Percentiles rank a stretch among this genome's conserved stretches.
Evolutionary conservation across 2,113 vertebrate species (phyloP).

Genomic region (Forbesichthys papilliferus): DNA sequence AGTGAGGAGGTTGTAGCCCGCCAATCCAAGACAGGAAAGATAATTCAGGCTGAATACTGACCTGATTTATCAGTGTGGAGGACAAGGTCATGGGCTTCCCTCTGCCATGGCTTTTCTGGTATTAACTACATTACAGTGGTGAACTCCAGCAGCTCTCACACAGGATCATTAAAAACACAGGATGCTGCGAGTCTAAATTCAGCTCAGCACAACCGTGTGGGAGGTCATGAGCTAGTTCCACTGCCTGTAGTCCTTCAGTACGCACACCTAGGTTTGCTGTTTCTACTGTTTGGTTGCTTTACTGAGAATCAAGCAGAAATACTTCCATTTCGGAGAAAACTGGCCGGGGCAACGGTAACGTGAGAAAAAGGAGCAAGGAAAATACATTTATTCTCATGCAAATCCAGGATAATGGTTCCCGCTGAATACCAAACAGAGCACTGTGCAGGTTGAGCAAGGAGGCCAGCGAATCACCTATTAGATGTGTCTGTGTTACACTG

Average conservation of each 20-base stretch:
- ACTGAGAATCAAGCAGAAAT: neutral
- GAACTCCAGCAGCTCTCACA: neutral
- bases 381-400: conserved; percentile 45
- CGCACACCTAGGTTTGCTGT: no score
- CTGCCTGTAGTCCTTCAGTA: no score
- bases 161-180: neutral
- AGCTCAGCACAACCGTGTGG: no score
- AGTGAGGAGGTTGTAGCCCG: neutral
- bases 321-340: neutral
- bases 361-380: conserved; percentile 12
- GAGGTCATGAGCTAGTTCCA: no score
- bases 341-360: neutral
- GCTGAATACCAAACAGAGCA: conserved; percentile 36
- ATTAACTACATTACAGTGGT: neutral
- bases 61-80: neutral
- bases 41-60: neutral
- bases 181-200: neutral
- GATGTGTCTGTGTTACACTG: neutral
- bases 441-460: neutral
- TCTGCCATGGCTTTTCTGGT: neutral
- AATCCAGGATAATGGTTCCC: conserved; percentile 46
- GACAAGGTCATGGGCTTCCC: conserved; percentile 1
- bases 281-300: no score
- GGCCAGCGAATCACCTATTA: neutral
- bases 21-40: neutral